phyloP scores from a whole-genome alignment of 1,140 invertebrate genomes.

The Bradysia coprophila region DNA sequence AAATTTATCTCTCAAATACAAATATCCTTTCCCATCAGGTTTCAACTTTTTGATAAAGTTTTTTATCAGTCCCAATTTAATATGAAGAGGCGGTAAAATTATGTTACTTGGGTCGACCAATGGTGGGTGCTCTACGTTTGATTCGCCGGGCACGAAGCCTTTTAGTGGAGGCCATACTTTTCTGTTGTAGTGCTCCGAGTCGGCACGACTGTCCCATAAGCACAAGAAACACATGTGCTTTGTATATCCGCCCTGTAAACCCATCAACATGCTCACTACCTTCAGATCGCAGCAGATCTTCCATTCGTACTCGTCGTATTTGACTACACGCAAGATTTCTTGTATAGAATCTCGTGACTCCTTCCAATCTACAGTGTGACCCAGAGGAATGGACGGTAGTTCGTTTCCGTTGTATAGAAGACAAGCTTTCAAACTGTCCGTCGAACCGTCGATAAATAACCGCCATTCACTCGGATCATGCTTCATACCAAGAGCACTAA shows the following conservation, averaged over 20 bases:
- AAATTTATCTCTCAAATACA: no score
- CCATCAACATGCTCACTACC: slow-evolving; percentile 14
- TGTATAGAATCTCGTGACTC: slow-evolving; percentile 5
- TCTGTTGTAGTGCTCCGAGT: slow-evolving; percentile 13
- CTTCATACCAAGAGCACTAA: slow-evolving; percentile 1
- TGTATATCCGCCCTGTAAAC: slow-evolving; percentile 18
- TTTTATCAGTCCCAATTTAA: slow-evolving; percentile 22
- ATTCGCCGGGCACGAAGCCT: not conserved
- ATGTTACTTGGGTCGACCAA: not conserved
- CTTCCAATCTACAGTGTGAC: not conserved
- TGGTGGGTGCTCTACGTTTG: not conserved
- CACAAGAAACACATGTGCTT: slow-evolving; percentile 22
- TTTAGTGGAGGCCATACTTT: slow-evolving; percentile 11
- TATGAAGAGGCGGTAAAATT: slow-evolving; percentile 14
- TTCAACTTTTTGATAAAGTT: slow-evolving; percentile 11
- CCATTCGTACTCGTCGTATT: slow-evolving; percentile 12
- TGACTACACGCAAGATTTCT: slow-evolving; percentile 8
- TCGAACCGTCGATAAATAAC: no score
- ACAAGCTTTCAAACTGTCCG: slow-evolving; percentile 8
- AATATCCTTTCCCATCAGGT: no score
- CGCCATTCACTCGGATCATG: slow-evolving; percentile 8
- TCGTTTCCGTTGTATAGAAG: slow-evolving; percentile 5
- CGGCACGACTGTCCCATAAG: slow-evolving; percentile 20
- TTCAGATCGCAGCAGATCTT: slow-evolving; percentile 17
- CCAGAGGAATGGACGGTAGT: slow-evolving; percentile 1